Evolutionary conservation across 2,797 vertebrate species (phyloP).

Genomic region (Anguilla anguilla): DNA sequence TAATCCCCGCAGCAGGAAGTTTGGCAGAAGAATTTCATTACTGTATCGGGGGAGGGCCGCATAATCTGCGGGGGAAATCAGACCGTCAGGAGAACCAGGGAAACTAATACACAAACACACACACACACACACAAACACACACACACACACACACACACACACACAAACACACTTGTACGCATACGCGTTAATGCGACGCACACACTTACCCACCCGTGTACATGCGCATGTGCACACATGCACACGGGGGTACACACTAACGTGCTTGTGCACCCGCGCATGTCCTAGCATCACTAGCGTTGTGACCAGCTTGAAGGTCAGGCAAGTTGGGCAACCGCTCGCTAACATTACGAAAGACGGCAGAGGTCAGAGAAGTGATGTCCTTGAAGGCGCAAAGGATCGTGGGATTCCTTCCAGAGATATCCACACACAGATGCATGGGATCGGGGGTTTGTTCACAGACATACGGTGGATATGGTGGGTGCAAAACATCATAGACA

Average conservation of each 20-base stretch:
- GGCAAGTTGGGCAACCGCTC: background rate
- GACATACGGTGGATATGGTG: background rate
- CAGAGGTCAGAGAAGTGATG: background rate
- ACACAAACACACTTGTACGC: background rate
- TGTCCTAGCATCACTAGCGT: background rate
- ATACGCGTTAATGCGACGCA: background rate
- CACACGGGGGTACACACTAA: background rate
- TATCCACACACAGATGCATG: background rate
- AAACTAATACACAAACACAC: constrained; percentile 61
- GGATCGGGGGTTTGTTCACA: background rate
- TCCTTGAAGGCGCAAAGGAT: background rate
- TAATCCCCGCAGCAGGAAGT: constrained; percentile 70
- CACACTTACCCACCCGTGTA: background rate
- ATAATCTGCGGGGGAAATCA: constrained; percentile 81
- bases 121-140: too few species aligned
- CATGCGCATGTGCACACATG: too few species aligned
- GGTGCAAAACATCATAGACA: background rate
- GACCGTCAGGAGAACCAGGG: constrained; percentile 75
- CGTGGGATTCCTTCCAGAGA: background rate
- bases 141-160: too few species aligned
- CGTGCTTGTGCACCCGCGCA: background rate
- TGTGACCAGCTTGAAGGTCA: background rate
- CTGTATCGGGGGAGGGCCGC: constrained; percentile 69
- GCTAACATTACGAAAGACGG: background rate
- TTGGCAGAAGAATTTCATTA: constrained; percentile 58